Percentiles rank a stretch among this genome's conserved stretches.
Evolutionary conservation across 2,797 vertebrate genomes (phyloP).

Genomic region (Cercopithecus petaurista): DNA sequence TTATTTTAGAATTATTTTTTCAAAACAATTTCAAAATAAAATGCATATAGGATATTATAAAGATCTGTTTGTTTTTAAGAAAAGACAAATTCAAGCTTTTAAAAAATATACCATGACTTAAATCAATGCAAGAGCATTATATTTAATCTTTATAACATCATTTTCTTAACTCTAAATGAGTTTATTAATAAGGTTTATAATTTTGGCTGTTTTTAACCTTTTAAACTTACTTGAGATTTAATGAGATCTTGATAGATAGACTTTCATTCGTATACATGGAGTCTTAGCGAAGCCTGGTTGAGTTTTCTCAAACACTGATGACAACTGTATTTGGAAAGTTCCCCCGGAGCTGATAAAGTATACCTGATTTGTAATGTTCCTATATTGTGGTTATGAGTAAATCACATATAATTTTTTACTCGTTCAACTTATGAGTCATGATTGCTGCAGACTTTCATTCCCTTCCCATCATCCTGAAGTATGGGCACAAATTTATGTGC

Average conservation of each 20-base stretch:
- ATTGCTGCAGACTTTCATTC: not conserved
- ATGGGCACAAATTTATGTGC: not conserved
- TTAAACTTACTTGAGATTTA: conserved; percentile 72
- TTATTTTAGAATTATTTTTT: not conserved
- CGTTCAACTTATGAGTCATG: not conserved
- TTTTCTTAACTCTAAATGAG: conserved; percentile 72
- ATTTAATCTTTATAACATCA: conserved; percentile 27
- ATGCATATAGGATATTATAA: not conserved
- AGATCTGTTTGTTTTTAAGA: not conserved
- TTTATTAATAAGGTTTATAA: conserved; percentile 68
- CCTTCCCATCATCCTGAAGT: not conserved
- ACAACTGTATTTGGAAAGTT: not conserved
- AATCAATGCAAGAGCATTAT: not conserved
- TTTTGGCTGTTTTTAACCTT: conserved; percentile 56
- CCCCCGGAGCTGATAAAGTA: conserved; percentile 44
- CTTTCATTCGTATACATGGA: conserved; percentile 62
- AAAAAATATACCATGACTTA: not conserved
- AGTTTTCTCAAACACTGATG: conserved; percentile 28
- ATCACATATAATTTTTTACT: not conserved
- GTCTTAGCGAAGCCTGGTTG: not conserved
- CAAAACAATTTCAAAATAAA: not conserved
- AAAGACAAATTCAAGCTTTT: not conserved
- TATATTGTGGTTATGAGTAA: not conserved
- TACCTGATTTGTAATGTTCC: conserved; percentile 35
- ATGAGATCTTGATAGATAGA: conserved; percentile 55